Evolutionary conservation across 2,113 vertebrate species (phyloP).

Genomic region (Todiramphus chloris): DNA sequence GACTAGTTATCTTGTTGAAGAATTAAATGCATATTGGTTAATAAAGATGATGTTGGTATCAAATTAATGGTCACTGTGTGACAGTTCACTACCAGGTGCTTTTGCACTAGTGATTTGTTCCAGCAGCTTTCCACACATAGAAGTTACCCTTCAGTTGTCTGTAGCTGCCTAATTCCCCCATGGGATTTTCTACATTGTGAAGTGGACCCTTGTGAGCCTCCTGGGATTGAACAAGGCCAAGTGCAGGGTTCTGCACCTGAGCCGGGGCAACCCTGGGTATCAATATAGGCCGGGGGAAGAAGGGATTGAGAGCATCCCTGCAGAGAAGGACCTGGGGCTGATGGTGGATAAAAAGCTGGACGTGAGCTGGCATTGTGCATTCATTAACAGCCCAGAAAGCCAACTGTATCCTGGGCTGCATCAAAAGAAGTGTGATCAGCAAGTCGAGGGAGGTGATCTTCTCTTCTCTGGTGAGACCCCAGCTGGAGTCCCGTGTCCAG

Average conservation of each 20-base stretch:
- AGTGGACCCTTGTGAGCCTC: neutral
- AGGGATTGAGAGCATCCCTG: neutral
- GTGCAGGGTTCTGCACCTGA: neutral
- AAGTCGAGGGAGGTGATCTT: neutral
- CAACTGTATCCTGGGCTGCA: neutral
- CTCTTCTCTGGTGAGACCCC: neutral
- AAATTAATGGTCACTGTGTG: neutral
- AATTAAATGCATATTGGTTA: neutral
- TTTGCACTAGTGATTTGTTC: neutral
- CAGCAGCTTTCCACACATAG: neutral
- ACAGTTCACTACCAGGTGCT: neutral
- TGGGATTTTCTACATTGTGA: neutral
- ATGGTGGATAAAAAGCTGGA: neutral
- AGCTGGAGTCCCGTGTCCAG: too few relatives aligned
- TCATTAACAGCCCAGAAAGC: neutral
- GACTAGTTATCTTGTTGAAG: neutral
- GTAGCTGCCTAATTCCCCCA: neutral
- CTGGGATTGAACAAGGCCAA: neutral
- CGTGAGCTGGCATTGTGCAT: rapidly evolving
- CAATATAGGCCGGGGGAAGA: neutral
- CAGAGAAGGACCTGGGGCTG: neutral
- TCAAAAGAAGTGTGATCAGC: neutral
- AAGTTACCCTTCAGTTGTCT: neutral
- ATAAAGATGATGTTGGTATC: neutral
- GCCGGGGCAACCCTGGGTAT: too few relatives aligned